Evolutionary conservation across 2,797 vertebrate genomes (phyloP).

Genomic region (Enteromius mattozi): DNA sequence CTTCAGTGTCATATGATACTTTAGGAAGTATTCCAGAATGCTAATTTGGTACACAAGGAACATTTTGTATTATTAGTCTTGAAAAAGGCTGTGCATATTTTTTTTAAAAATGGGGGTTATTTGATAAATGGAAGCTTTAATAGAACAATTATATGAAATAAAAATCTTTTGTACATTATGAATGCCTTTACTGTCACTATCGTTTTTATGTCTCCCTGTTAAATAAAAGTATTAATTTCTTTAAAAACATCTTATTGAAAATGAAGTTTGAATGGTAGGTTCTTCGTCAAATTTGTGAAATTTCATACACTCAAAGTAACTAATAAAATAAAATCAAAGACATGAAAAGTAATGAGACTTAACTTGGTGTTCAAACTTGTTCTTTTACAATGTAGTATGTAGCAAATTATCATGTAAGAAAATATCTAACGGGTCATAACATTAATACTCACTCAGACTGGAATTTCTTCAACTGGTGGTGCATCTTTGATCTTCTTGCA

Average conservation of each 20-base stretch:
- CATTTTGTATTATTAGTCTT: neutral
- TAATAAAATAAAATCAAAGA: neutral
- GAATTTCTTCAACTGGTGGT: constrained; percentile 38
- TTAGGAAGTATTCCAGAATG: neutral
- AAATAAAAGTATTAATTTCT: too few relatives aligned
- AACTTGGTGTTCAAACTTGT: neutral
- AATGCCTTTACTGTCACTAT: neutral
- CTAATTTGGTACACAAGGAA: neutral
- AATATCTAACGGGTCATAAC: neutral
- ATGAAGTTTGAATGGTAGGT: too few relatives aligned
- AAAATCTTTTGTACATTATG: neutral
- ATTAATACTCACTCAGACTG: constrained; percentile 57
- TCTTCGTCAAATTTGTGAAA: neutral
- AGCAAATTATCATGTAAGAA: neutral
- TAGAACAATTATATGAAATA: neutral
- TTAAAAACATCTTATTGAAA: too few relatives aligned
- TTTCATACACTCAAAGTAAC: neutral
- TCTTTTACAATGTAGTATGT: neutral
- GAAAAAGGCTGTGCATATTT: neutral
- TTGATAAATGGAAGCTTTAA: neutral
- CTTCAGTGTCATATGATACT: neutral
- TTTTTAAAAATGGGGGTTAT: too few relatives aligned
- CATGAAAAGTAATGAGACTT: neutral
- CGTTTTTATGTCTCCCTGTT: neutral
- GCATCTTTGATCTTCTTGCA: constrained; percentile 57